Conservation (phyloP, 2,797 vertebrate genomes). For the Bradypus variegatus region DNA sequence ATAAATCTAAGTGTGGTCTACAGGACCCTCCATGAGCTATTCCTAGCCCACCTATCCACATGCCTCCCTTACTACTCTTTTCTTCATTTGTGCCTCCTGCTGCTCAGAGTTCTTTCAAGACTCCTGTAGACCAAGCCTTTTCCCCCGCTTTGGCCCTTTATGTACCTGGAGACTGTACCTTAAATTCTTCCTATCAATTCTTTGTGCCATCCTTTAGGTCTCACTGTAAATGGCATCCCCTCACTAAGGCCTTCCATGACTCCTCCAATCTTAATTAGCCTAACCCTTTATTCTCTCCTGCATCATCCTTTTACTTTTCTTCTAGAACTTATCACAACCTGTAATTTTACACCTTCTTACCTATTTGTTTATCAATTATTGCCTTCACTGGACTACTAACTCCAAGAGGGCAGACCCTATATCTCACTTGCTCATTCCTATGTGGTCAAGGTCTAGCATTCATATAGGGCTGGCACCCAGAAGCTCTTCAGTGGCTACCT, state of each 20-base stretch:
- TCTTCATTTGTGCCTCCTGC: not conserved
- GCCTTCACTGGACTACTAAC: not conserved
- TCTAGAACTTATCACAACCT: not conserved
- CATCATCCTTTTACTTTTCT: not conserved
- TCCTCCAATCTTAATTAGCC: not conserved
- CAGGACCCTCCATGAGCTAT: not conserved
- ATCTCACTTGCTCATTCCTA: not conserved
- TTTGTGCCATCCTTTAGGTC: not conserved
- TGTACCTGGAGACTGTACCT: not conserved
- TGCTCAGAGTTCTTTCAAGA: not conserved
- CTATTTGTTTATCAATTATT: not conserved
- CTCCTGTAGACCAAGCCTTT: not conserved
- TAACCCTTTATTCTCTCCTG: not conserved
- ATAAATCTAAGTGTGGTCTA: not conserved
- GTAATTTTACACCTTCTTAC: not conserved
- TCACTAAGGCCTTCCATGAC: not conserved
- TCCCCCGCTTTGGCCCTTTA: not conserved
- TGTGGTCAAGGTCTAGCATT: not conserved
- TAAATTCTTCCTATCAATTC: not conserved
- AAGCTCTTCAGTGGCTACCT: not conserved
- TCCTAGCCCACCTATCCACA: not conserved
- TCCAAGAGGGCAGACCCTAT: not conserved
- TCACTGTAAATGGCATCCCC: not conserved
- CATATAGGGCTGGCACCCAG: too few relatives aligned
- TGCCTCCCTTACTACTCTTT: not conserved